Conservation (phyloP, 2,888 invertebrate species). For the Agrochola circellaris region DNA sequence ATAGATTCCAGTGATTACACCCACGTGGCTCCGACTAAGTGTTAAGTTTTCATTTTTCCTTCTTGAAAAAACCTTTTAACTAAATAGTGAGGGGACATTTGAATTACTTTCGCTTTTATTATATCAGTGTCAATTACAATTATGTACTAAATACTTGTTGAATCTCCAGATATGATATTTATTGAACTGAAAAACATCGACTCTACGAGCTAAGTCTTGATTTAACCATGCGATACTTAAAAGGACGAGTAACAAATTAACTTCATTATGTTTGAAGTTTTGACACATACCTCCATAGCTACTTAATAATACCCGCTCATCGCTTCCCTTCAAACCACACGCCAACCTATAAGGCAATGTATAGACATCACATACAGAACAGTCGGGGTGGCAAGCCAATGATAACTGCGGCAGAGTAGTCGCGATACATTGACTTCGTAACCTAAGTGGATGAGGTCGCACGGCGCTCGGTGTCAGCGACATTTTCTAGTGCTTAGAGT, state of each 20-base stretch:
- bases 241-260: background rate
- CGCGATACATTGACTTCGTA: conserved; percentile 33
- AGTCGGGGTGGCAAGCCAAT: conserved; percentile 49
- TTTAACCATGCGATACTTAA: background rate
- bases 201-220: no score
- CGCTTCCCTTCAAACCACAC: conserved; percentile 34
- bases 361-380: conserved; percentile 23
- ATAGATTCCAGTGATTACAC: background rate
- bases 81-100: background rate
- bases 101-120: background rate
- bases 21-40: background rate
- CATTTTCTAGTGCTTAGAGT: background rate
- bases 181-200: background rate
- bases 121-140: background rate
- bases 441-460: conserved; percentile 19
- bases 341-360: conserved; percentile 34
- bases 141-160: background rate
- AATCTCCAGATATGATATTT: background rate
- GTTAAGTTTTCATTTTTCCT: background rate
- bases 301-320: conserved; percentile 21
- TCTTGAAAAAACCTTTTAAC: background rate
- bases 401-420: conserved; percentile 46
- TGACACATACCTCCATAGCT: background rate
- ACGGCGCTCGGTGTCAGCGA: background rate
- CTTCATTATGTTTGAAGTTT: background rate